A percentile compares a stretch with the other conserved stretches of the same genome.
phyloP scores from a whole-genome alignment of 1,140 invertebrate species.

The Euura saliciscinereae region DNA sequence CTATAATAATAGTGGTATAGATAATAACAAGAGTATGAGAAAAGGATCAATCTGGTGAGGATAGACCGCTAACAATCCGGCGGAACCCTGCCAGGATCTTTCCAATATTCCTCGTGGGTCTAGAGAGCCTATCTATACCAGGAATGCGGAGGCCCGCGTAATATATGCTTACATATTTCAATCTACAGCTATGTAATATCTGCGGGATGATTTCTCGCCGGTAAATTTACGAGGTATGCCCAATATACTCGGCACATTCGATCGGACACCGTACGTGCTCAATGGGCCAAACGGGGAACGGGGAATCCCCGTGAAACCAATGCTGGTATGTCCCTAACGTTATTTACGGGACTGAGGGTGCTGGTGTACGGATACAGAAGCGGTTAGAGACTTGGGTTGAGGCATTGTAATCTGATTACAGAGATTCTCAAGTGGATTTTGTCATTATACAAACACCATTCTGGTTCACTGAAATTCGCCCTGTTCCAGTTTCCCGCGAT shows the following conservation, averaged over 20 bases:
- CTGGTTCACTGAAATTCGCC: no score
- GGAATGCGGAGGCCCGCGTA: not conserved
- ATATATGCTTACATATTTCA: not conserved
- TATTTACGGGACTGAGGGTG: conserved; percentile 1
- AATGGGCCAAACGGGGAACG: not conserved
- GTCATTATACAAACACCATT: no score
- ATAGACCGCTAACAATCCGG: not conserved
- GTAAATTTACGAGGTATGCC: not conserved
- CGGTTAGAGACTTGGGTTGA: not conserved
- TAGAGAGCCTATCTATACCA: not conserved
- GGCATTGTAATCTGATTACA: conserved; percentile 1
- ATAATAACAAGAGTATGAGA: not conserved
- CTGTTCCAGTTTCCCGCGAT: no score
- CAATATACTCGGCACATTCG: not conserved
- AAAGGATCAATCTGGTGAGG: not conserved
- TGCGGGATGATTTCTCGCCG: not conserved
- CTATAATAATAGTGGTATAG: not conserved
- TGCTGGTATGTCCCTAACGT: not conserved
- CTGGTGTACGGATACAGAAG: not conserved
- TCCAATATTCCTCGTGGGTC: not conserved
- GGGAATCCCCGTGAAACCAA: not conserved
- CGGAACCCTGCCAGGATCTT: not conserved
- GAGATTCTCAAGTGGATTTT: not conserved
- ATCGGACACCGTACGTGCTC: conserved; percentile 1
- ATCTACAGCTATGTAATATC: no score